Conservation (phyloP, 2,113 vertebrate genomes). For the Benitochromis conjunctus region DNA sequence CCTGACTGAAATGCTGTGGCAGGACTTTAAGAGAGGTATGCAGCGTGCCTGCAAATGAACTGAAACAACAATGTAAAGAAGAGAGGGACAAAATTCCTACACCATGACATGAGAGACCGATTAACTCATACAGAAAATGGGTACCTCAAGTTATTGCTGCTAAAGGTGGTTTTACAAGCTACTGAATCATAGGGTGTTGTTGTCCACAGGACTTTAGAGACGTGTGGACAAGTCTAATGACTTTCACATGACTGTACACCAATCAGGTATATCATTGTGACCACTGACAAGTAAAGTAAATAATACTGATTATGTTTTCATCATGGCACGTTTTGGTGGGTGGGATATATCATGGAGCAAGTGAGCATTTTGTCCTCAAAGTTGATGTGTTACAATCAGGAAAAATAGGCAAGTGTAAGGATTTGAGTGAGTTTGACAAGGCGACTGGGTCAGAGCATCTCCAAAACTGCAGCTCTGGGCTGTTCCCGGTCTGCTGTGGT, state of each 20-base stretch:
- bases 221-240: not conserved
- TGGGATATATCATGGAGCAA: not conserved
- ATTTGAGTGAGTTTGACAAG: not conserved
- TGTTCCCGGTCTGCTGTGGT: not conserved
- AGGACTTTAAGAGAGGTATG: not conserved
- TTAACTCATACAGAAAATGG: not conserved
- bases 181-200: not conserved
- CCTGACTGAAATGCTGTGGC: not conserved
- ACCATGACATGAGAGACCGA: not conserved
- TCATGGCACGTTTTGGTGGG: not conserved
- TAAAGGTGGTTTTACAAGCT: not conserved
- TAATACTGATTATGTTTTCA: not conserved
- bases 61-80: not conserved
- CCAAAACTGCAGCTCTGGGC: not conserved
- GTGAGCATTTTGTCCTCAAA: not conserved
- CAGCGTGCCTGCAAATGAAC: rapidly evolving
- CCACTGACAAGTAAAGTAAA: not conserved
- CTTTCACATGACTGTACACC: not conserved
- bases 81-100: not conserved
- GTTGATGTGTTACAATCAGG: not conserved
- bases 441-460: not conserved
- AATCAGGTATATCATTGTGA: not conserved
- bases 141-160: not conserved
- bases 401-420: not conserved
- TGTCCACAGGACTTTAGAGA: not conserved